Evolutionary conservation across 2,113 vertebrate genomes (phyloP), one percentile per base, ranked within the genome.

Genomic region (Nothocercus nigrocapillus): DNA sequence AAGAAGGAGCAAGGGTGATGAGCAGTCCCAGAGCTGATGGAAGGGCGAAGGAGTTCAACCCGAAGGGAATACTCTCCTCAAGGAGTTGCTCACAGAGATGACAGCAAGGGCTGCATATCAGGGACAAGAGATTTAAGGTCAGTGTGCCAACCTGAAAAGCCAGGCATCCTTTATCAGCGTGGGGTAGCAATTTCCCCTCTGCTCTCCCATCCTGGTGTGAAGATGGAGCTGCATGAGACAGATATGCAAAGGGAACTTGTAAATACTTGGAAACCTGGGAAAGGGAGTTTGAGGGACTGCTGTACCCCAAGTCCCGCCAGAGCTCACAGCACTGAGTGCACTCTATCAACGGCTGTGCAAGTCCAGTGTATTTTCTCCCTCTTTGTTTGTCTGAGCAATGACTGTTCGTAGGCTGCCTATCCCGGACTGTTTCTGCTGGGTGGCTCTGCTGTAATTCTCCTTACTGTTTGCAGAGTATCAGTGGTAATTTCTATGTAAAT

Each of bases 401-500:
- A 56, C 44, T 49, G 11, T 58, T 36, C 47, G 63, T 63, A 88
- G 28, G 47, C 61, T 82, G 13, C 22, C 40, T 49, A 59, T 86
- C 34, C 22, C 36, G 32, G 75, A 90, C 38, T 82, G 42, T 61
- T 53, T 88, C 69, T 77, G 34, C 89, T 61, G 79, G 45, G 40
- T 84, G 28, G 69, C 62, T 95, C 75, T 74, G 44, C 92, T 95
- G 62, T 90, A 96, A 95, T 96, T 97, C 80, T 93, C 75, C 45
- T 77, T 74, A 89, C 89, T 88, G 17, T 97, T 96, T 98, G 89
- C 93, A 92, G 90, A 97, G 69, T 85, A 94, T 96, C 92, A 30
- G 72, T 85, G 91, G 93, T 95, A 96, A 97, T 97, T 97, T 97
- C 94, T 96, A 94, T 97, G 97, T 96, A 97, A 97, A 98, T 98